phyloP scores from a whole-genome alignment of 2,888 invertebrate species.

The Pilophorus perplexus region DNA sequence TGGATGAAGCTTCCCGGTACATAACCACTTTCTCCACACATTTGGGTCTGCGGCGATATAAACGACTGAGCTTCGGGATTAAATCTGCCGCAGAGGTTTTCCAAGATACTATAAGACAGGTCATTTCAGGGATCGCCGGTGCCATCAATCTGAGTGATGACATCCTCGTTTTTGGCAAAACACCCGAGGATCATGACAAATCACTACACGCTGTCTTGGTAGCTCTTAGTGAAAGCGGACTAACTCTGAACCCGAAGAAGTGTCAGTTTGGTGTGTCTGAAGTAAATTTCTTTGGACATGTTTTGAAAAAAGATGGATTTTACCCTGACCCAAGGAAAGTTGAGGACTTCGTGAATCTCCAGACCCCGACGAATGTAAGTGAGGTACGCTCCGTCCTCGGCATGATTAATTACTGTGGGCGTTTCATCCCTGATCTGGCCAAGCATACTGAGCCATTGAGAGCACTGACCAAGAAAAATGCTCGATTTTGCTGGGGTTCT shows the following conservation, averaged over 20 bases:
- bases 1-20: not conserved
- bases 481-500: not conserved
- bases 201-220: not conserved
- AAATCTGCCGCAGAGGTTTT: conserved; percentile 20
- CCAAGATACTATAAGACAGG: not conserved
- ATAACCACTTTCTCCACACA: conserved; percentile 31
- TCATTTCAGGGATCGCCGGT: not conserved
- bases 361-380: not conserved
- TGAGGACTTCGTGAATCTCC: not conserved
- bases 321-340: conserved; percentile 6
- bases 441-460: not conserved
- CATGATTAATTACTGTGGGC: not conserved
- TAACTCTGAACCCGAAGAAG: not conserved
- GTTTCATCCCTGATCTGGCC: not conserved
- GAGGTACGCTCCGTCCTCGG: not conserved
- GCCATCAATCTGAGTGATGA: not conserved
- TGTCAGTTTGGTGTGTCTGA: not conserved
- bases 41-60: conserved; percentile 11
- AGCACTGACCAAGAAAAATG: not conserved
- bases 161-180: not conserved
- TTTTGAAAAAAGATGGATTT: not conserved
- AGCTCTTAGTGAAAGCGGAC: not conserved
- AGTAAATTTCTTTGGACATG: not conserved
- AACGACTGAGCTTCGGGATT: conserved; percentile 15
- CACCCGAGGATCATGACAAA: not conserved